A percentile compares a stretch with the other conserved stretches of the same genome.
Conservation (phyloP, 1,140 invertebrate genomes). For the Zelostemma sp. region DNA sequence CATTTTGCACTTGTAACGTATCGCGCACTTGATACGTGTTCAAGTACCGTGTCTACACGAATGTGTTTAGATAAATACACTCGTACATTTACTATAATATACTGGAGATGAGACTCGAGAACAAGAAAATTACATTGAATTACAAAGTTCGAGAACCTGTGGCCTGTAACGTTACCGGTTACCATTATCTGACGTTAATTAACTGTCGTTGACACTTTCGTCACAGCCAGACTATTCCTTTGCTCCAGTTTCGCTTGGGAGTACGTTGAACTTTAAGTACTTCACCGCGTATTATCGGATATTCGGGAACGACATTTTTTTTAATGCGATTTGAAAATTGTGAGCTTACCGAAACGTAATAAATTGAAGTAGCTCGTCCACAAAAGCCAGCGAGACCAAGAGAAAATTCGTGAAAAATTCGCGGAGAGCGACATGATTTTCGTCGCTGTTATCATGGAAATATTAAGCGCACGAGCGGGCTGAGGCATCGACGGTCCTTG, state of each 20-base stretch:
- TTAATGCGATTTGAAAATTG: too few relatives aligned
- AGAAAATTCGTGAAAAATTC: slow-evolving; percentile 22
- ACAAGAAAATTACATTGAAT: slow-evolving; percentile 41
- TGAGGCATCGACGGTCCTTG: slow-evolving; percentile 26
- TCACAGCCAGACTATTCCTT: slow-evolving; percentile 29
- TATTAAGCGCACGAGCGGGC: slow-evolving; percentile 5
- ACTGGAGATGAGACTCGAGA: slow-evolving; percentile 19
- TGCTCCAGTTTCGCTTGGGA: slow-evolving; percentile 8
- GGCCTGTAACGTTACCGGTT: slow-evolving; percentile 27
- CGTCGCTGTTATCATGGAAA: slow-evolving; percentile 6
- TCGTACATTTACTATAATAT: slow-evolving; percentile 24
- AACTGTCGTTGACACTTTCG: slow-evolving; percentile 30
- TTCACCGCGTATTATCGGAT: background rate
- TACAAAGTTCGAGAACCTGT: slow-evolving; percentile 31
- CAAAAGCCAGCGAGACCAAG: slow-evolving; percentile 50
- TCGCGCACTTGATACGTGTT: slow-evolving; percentile 32
- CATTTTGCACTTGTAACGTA: slow-evolving; percentile 12
- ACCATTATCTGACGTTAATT: slow-evolving; percentile 43
- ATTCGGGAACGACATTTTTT: too few relatives aligned
- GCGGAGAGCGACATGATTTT: slow-evolving; percentile 7
- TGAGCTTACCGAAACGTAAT: slow-evolving; percentile 53
- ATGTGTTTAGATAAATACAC: slow-evolving; percentile 34
- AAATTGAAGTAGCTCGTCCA: slow-evolving; percentile 48
- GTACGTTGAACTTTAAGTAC: background rate
- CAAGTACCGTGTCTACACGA: slow-evolving; percentile 29